Evolutionary conservation across 1,140 invertebrate genomes (phyloP).

Genomic region (Brachionus angularis): DNA sequence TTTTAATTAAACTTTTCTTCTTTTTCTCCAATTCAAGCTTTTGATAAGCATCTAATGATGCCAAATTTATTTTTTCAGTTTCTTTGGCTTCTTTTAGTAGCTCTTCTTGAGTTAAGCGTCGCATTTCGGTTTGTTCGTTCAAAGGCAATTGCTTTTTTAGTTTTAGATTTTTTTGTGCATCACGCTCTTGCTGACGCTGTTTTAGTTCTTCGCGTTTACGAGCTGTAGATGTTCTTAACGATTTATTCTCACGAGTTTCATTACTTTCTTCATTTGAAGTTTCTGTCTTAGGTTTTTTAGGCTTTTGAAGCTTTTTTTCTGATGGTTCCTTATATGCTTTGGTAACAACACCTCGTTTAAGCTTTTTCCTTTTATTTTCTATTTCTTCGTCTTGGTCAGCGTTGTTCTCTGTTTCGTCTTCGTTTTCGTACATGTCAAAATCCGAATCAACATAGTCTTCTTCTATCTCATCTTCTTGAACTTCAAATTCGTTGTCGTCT

Average conservation of each 20-base stretch:
- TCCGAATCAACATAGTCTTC: constrained; percentile 85
- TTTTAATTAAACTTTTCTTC: constrained; percentile 73
- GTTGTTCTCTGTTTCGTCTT: constrained; percentile 83
- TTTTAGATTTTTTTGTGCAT: constrained; percentile 60
- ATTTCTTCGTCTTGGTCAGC: constrained; percentile 68
- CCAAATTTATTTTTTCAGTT: constrained; percentile 60
- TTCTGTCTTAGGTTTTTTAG: background rate
- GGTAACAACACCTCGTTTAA: constrained; percentile 62
- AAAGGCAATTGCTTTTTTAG: constrained; percentile 59
- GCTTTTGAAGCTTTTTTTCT: background rate
- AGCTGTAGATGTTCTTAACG: constrained; percentile 80
- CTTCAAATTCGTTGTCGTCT: constrained; percentile 65
- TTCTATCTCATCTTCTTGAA: constrained; percentile 68
- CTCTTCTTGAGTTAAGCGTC: constrained; percentile 86
- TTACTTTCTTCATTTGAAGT: no score
- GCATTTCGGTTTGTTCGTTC: constrained; percentile 67
- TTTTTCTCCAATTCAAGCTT: constrained; percentile 87
- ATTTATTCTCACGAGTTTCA: constrained; percentile 66
- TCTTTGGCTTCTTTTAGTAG: constrained; percentile 83
- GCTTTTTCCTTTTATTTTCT: constrained; percentile 64
- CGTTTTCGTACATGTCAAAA: constrained; percentile 94
- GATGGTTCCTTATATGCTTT: constrained; percentile 75
- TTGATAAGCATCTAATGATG: constrained; percentile 73
- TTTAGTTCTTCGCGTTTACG: constrained; percentile 82
- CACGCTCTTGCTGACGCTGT: constrained; percentile 70